A percentile compares a stretch with the other conserved stretches of the same genome.
phyloP scores from a whole-genome alignment of 1,140 invertebrate genomes.

The Oryctes rhinoceros region DNA sequence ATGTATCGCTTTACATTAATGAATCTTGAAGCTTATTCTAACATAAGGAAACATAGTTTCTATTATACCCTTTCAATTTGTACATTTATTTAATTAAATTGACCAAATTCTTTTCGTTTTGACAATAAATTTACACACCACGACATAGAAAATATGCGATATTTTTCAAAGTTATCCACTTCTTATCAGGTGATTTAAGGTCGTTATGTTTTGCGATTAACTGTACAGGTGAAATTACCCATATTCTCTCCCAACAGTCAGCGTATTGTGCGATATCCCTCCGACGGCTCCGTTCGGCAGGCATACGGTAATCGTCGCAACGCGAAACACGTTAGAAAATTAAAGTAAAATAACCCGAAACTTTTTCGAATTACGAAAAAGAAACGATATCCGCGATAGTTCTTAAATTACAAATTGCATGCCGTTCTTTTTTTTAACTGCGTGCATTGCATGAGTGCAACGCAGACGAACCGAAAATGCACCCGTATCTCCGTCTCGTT shows the following conservation, averaged over 20 bases:
- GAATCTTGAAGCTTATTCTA: too few relatives aligned
- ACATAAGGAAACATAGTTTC: too few relatives aligned
- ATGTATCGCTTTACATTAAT: too few relatives aligned
- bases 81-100: too few relatives aligned
- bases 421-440: neutral
- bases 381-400: neutral
- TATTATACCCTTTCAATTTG: too few relatives aligned
- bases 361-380: neutral
- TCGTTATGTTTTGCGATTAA: conserved; percentile 32
- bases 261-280: conserved; percentile 1
- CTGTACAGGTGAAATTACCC: conserved; percentile 33
- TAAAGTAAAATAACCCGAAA: neutral
- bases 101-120: too few relatives aligned
- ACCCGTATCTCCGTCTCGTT: conserved; percentile 23
- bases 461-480: conserved; percentile 12
- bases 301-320: neutral
- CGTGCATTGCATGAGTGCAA: neutral
- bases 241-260: neutral
- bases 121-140: too few relatives aligned
- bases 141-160: neutral
- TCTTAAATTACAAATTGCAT: conserved; percentile 15
- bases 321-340: neutral
- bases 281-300: neutral
- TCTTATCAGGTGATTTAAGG: neutral
- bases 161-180: neutral